Evolutionary conservation across 2,888 invertebrate species (phyloP).

Genomic region (Cremastinae sp.): DNA sequence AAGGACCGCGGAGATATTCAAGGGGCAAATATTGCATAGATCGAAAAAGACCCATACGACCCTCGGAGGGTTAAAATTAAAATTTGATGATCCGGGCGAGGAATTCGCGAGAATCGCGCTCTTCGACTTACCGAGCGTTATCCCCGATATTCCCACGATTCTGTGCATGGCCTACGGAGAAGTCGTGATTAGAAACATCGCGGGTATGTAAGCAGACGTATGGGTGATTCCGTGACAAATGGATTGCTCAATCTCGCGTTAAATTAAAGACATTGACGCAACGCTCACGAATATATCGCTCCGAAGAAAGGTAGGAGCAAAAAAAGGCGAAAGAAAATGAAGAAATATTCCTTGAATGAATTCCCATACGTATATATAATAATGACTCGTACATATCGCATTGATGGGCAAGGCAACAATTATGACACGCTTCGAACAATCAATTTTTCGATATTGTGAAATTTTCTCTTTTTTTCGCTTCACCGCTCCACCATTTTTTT

Average conservation of each 20-base stretch:
- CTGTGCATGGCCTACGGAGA: constrained; percentile 5
- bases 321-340: constrained; percentile 7
- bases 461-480: constrained; percentile 53
- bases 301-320: neutral
- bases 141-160: constrained; percentile 1
- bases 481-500: no score
- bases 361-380: constrained; percentile 8
- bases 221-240: constrained; percentile 23
- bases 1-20: no score
- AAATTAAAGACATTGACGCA: constrained; percentile 27
- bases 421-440: neutral
- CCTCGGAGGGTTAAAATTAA: no score
- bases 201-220: neutral
- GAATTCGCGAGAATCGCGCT: no score
- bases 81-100: no score
- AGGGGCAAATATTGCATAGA: no score
- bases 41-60: no score
- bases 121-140: neutral
- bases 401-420: constrained; percentile 1
- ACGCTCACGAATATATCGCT: neutral
- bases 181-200: constrained; percentile 11
- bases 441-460: constrained; percentile 20
- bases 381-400: neutral
- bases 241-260: constrained; percentile 9
- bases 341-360: constrained; percentile 2